phyloP scores from a whole-genome alignment of 2,797 vertebrate species.

The Cuculus canorus region DNA sequence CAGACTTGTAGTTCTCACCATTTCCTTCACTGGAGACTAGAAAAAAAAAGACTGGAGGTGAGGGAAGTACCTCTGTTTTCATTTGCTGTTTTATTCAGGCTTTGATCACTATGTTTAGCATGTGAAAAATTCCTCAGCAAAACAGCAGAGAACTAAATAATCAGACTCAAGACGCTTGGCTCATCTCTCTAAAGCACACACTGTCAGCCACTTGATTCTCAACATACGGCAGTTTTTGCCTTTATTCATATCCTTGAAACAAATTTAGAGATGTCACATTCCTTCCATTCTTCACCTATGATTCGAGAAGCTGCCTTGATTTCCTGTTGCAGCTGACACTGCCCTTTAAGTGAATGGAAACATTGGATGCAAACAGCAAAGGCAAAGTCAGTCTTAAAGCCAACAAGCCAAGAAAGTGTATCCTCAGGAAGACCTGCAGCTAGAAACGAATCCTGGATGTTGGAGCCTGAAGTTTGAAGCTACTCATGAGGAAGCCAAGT shows the following conservation, averaged over 20 bases:
- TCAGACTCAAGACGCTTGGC: conserved; percentile 42
- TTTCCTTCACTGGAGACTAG: background rate
- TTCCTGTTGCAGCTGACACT: conserved; percentile 71
- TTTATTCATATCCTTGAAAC: conserved; percentile 69
- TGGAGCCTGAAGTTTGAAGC: background rate
- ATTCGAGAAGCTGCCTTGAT: conserved; percentile 68
- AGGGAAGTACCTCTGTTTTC: background rate
- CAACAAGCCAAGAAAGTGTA: conserved; percentile 1
- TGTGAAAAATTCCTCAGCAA: conserved; percentile 47
- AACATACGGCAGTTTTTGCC: background rate
- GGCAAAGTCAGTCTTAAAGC: background rate
- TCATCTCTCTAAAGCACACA: conserved; percentile 18
- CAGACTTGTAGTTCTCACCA: background rate
- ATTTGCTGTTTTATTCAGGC: conserved; percentile 48
- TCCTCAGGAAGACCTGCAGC: background rate
- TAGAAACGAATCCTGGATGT: background rate
- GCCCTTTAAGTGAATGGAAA: conserved; percentile 66
- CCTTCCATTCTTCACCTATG: conserved; percentile 69
- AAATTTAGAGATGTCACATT: conserved; percentile 71
- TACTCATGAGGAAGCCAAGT: background rate
- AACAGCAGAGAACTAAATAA: conserved; percentile 47
- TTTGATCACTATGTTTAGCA: conserved; percentile 61
- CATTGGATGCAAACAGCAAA: conserved; percentile 45
- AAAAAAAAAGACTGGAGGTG: background rate
- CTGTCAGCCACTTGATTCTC: conserved; percentile 44